These are phyloP conservation scores for Pachyuromys duprasi DNA, from an alignment of 2,797 vertebrate genomes.

Conservation along the genomic window DNA sequence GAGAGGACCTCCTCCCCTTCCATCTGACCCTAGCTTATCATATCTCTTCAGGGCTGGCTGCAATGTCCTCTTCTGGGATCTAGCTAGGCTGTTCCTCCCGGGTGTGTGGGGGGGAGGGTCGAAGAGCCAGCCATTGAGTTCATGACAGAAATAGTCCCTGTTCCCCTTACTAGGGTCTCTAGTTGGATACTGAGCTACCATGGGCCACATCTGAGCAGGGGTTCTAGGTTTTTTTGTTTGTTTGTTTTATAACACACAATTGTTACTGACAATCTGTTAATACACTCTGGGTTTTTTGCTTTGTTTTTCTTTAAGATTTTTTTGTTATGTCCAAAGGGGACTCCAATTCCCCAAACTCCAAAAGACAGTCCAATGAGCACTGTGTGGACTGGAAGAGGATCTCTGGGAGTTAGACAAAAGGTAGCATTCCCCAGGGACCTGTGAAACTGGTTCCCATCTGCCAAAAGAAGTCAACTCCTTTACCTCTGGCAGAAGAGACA, in stretches of 20 bases:
- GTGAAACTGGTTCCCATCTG: neutral
- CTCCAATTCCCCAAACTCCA: neutral
- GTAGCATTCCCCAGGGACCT: neutral
- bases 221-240: too few species aligned
- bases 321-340: neutral
- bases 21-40: too few species aligned
- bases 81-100: too few species aligned
- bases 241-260: neutral
- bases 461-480: neutral
- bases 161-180: too few species aligned
- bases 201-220: too few species aligned
- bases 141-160: too few species aligned
- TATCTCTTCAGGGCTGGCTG: too few species aligned
- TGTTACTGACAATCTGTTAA: slow-evolving; percentile 51
- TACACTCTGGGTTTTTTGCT: neutral
- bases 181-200: too few species aligned
- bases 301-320: slow-evolving; percentile 90
- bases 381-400: neutral
- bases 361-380: neutral
- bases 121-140: too few species aligned
- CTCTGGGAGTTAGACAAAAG: neutral
- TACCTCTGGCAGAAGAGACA: neutral
- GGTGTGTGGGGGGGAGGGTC: too few species aligned
- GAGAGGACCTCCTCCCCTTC: too few species aligned
- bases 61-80: too few species aligned